Base-by-base conservation (phyloP, 2,797 vertebrate genomes). In the Crocodylus rhombifer region DNA sequence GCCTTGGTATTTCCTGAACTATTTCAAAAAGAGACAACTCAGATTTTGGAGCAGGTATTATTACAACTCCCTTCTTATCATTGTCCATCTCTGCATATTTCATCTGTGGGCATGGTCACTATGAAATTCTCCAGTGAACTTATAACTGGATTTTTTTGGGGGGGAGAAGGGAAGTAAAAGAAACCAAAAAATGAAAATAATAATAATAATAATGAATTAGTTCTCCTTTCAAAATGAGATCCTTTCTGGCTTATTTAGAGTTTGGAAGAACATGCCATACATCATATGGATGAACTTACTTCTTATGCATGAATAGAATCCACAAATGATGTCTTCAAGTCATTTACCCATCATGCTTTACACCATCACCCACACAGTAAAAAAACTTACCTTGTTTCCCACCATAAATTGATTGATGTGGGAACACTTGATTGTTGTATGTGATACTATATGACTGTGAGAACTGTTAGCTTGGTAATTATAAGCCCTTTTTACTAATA, bases 341-440 rank as follows among this genome's bases (percentile, higher is more conserved):
- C n/a, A 1, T 69, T n/a, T 85, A 7, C 84, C 55, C 77, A 80
- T 61, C 61, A 67, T 56, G 56, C 69, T 84, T 85, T 85, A 90
- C 74, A 84, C 77, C 84, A 69, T 80, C 80, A 90, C 80, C 75
- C 67, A 90, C 77, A 80, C 61, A 36, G 69, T 42, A 75, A 76
- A 51, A 61, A 90, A 91, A 73, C 4, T 1, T 81, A 51, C 76
- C 14, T 82, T 80, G 69, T 75, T 14, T 23, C 2, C 4, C 77
- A 55, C 62, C 86, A 56, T 80, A 73, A 69, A 71, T 80, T 84
- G 33, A 77, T 77, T 10, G 89, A 60, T 4, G 77, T 57, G 94
- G 84, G 55, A 85, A 65, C 2, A 55, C 28, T 42, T 79, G 75
- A 89, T 71, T 78, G 77, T 88, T 61, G 75, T 26, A 51, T 83